Evolutionary conservation across 2,888 invertebrate species (phyloP), one percentile per base, ranked within the genome.

Genomic region (Gisinianus flammeolus): DNA sequence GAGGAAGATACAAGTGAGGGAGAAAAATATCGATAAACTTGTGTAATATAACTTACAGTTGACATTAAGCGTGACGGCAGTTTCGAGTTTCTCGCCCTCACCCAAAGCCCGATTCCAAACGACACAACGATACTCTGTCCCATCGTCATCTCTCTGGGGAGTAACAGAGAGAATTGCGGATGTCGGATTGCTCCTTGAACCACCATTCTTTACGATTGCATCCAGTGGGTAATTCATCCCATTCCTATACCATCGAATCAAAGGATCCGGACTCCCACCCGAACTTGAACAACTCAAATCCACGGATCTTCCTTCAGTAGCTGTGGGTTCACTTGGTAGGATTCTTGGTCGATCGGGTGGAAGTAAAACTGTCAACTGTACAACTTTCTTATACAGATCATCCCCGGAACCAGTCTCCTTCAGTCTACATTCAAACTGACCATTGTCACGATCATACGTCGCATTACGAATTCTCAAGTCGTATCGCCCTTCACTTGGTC

Each of bases 391-490:
- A 88, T 95, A 94, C 85, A 95, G 90, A 66, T 87, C 87, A 28
- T 85, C 83, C 93, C 95, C 85, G 91, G 92, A 81, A 91, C 94
- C 89, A 92, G 94, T 86, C 93, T 92, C 85, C 93, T 92, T 88
- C 96, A 97, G 88, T 94, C 95, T 89, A 95, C 97, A 85, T 92
- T 91, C 75, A 95, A 96, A 88, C 96, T 96, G 89, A 95, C 96
- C 26, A 94, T 90, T 85, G 80, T 85, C 85, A 26, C 84, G 76
- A 70, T 83, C 86, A 93, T 94, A 97, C 72, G 94, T 93, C 69
- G 96, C 94, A 87, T 94, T 94, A 82, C 92, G 91, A 85, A 97
- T 95, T 87, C 93, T 90, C 85, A 97, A 90, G 88, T 97, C 96
- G 89, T 96, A 97, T 56, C 91, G 91, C 79, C 97, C 96, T 80